Conservation (phyloP, 2,888 invertebrate species). For the Teleogryllus oceanicus region DNA sequence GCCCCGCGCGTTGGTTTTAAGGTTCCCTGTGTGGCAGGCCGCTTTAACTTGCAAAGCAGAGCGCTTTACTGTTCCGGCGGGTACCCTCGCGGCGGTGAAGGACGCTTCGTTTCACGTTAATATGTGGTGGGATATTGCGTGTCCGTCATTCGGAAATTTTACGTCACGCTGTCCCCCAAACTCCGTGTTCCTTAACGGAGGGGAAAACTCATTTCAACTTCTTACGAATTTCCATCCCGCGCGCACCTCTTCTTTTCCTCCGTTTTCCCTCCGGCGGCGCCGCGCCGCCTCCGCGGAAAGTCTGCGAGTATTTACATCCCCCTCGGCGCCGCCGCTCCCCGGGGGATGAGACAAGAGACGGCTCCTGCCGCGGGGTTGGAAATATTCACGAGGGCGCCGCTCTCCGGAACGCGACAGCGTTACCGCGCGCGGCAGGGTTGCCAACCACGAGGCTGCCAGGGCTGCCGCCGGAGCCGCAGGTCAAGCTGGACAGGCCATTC, state of each 20-base stretch:
- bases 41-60: background rate
- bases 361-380: background rate
- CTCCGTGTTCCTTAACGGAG: background rate
- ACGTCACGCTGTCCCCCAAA: too few species aligned
- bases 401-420: background rate
- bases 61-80: background rate
- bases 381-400: background rate
- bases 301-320: background rate
- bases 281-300: too few species aligned
- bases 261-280: background rate
- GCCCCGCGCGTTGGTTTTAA: background rate
- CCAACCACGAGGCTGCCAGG: background rate
- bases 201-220: slow-evolving; percentile 18
- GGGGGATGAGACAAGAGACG: background rate
- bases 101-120: too few species aligned
- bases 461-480: too few species aligned
- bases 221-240: background rate
- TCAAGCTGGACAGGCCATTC: too few species aligned
- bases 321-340: background rate
- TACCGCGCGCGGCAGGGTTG: background rate
- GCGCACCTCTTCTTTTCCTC: background rate
- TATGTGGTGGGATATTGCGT: too few species aligned
- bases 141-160: too few species aligned
- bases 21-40: background rate
- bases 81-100: too few species aligned